Evolutionary conservation across 1,140 invertebrate genomes (phyloP).

Genomic region (Aphidius ervi): DNA sequence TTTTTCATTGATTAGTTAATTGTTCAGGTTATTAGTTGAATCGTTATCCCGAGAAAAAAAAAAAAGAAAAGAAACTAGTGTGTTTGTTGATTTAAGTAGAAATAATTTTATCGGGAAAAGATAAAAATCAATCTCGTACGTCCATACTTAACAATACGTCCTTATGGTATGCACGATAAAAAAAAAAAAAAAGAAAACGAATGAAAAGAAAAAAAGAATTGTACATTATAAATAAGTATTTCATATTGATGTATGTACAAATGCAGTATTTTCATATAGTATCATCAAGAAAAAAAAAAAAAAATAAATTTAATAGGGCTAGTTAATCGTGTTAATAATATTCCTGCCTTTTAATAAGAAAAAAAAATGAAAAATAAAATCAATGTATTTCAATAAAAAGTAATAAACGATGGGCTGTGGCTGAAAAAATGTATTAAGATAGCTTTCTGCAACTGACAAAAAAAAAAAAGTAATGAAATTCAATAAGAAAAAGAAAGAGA

Average conservation of each 20-base stretch:
- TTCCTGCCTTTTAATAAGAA: constrained; percentile 46
- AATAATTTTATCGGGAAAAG: background rate
- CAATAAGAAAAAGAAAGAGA: constrained; percentile 35
- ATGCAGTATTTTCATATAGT: constrained; percentile 37
- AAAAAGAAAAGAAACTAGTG: too few species aligned
- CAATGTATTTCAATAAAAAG: constrained; percentile 40
- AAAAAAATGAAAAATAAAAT: constrained; percentile 24
- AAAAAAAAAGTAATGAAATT: constrained; percentile 25
- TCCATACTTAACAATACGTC: constrained; percentile 14
- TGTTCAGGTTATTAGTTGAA: too few species aligned
- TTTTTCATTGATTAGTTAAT: too few species aligned
- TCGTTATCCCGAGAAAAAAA: too few species aligned
- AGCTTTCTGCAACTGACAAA: constrained; percentile 40
- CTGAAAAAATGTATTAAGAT: constrained; percentile 44
- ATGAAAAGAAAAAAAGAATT: too few species aligned
- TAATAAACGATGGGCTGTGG: constrained; percentile 48
- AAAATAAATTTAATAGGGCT: constrained; percentile 40
- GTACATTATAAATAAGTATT: background rate
- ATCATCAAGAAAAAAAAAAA: constrained; percentile 23
- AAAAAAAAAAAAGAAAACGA: background rate
- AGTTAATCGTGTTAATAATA: constrained; percentile 41
- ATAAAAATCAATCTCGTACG: constrained; percentile 5
- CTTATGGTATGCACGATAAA: constrained; percentile 18
- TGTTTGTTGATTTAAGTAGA: background rate
- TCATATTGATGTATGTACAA: constrained; percentile 31